Evolutionary conservation across 37 sponge, comb jelly and placozoan species (phyloP).

Genomic region (Petrosia ficiformis): DNA sequence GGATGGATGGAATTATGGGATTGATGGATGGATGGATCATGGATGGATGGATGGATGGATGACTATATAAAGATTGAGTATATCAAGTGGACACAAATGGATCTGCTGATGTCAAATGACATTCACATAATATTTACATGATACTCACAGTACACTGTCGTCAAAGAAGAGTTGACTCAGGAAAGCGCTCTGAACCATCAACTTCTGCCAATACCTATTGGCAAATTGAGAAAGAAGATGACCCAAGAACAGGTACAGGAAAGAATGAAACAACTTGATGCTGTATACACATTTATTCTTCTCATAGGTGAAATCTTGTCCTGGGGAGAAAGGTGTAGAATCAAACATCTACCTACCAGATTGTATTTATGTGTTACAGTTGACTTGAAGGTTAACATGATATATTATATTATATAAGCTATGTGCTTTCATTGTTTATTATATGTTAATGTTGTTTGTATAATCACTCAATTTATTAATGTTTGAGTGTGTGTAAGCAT

Average conservation of each 20-base stretch:
- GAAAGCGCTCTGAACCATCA: slow-evolving; percentile 37
- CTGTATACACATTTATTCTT: not conserved
- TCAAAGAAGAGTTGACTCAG: slow-evolving; percentile 11
- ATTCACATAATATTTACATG: too few species aligned
- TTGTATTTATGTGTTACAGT: slow-evolving; percentile 54
- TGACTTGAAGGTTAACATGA: too few species aligned
- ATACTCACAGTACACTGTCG: slow-evolving; percentile 49
- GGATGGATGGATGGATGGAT: too few species aligned
- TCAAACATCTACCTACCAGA: slow-evolving; percentile 55
- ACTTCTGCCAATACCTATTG: slow-evolving; percentile 82
- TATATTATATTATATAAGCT: too few species aligned
- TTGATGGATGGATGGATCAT: too few species aligned
- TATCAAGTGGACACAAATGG: too few species aligned
- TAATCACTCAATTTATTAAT: not conserved
- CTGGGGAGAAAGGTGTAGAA: slow-evolving; percentile 57
- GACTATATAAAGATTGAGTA: too few species aligned
- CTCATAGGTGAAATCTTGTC: slow-evolving; percentile 30
- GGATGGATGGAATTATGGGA: too few species aligned
- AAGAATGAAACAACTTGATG: not conserved
- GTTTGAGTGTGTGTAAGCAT: not conserved
- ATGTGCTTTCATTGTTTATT: too few species aligned
- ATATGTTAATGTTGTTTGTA: not conserved
- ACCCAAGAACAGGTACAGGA: slow-evolving; percentile 46
- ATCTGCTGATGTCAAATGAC: too few species aligned
- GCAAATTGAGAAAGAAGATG: slow-evolving; percentile 63